These are phyloP conservation scores for Chrysolina americana DNA, from an alignment of 2,888 invertebrate species.

Conservation along the genomic window DNA sequence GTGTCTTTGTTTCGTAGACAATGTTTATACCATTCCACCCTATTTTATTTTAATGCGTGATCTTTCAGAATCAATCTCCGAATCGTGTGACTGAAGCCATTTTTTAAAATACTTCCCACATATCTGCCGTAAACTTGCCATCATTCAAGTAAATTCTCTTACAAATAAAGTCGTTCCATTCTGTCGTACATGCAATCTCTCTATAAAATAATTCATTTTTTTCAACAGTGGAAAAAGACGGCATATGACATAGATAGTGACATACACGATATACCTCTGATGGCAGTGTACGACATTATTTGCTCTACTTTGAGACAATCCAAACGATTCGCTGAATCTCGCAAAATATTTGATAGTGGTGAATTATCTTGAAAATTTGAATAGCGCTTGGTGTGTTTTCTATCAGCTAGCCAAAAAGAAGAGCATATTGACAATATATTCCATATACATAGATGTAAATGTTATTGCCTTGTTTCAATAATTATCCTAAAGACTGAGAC, in stretches of 20 bases:
- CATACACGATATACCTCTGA: neutral
- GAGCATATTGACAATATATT: too few relatives aligned
- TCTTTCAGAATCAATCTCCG: neutral
- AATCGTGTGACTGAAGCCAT: neutral
- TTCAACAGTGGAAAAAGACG: neutral
- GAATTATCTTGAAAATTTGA: too few relatives aligned
- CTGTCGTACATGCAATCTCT: neutral
- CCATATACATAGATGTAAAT: too few relatives aligned
- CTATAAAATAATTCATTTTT: neutral
- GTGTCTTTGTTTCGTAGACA: too few relatives aligned
- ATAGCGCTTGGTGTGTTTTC: too few relatives aligned
- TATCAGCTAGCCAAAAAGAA: too few relatives aligned
- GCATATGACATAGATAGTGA: too few relatives aligned
- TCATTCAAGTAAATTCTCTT: neutral
- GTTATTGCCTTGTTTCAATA: too few relatives aligned
- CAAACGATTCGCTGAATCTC: neutral
- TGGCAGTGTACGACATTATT: too few relatives aligned
- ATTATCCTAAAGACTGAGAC: too few relatives aligned
- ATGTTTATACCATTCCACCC: neutral
- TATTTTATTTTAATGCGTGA: neutral
- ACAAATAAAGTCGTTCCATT: neutral
- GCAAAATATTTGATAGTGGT: too few relatives aligned
- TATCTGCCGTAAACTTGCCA: neutral
- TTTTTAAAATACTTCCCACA: neutral
- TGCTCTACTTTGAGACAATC: too few relatives aligned